These are phyloP conservation scores for Porites lutea DNA, from an alignment of 64 coral and sea anemone genomes.

Conservation along the genomic window DNA sequence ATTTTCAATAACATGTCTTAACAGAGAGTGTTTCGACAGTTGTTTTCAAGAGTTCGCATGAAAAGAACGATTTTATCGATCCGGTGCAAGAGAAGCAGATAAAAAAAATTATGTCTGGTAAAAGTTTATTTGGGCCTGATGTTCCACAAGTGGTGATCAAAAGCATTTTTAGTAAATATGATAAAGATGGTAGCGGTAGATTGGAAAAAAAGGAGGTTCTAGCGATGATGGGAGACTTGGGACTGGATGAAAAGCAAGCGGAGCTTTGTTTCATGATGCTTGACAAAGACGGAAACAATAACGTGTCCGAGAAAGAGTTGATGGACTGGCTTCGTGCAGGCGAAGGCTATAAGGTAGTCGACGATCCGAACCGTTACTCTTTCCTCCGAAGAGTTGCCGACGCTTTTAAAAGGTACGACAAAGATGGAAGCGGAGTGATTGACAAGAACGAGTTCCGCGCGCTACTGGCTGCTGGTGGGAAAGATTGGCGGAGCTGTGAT, in stretches of 20 bases:
- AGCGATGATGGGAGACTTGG: slow-evolving; percentile 15
- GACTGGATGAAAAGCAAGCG: slow-evolving; percentile 18
- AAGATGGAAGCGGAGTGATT: not conserved
- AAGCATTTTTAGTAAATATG: slow-evolving; percentile 23
- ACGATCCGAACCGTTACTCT: slow-evolving; percentile 22
- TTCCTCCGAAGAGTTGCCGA: slow-evolving; percentile 26
- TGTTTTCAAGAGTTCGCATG: not conserved
- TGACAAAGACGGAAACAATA: slow-evolving; percentile 20
- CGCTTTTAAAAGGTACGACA: not conserved
- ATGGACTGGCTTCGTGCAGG: not conserved
- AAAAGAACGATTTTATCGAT: not conserved
- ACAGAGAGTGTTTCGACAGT: not conserved
- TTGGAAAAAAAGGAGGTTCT: slow-evolving; percentile 15
- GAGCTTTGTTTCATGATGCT: slow-evolving; percentile 34
- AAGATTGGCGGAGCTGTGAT: not conserved
- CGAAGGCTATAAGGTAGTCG: not conserved
- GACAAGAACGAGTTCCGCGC: slow-evolving; percentile 8
- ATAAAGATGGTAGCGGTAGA: not conserved
- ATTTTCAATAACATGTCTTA: not conserved
- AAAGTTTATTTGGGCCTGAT: slow-evolving; percentile 13
- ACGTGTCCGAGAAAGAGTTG: not conserved
- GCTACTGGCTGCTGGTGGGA: not conserved
- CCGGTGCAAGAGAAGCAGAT: too few species aligned
- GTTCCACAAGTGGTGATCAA: slow-evolving; percentile 23
- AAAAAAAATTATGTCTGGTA: not conserved